Evolutionary conservation across 2,797 vertebrate genomes (phyloP).

Genomic region (Coracias cyanogaster): DNA sequence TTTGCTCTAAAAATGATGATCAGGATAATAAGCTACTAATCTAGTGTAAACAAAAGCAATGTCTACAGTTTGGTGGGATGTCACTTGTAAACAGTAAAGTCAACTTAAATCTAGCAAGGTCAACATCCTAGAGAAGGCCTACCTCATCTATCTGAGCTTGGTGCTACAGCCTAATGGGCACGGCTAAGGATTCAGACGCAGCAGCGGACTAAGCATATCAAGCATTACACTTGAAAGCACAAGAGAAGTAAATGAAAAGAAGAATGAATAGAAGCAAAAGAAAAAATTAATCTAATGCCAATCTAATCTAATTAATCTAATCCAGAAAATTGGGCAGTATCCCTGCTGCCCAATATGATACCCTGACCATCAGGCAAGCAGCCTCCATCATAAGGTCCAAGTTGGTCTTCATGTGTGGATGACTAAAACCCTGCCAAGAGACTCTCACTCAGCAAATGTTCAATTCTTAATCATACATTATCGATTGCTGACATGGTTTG

Average conservation of each 20-base stretch:
- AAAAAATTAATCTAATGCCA: no score
- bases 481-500: neutral
- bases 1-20: neutral
- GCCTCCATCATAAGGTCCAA: neutral
- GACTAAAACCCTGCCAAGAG: neutral
- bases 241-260: neutral
- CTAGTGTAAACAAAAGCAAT: neutral
- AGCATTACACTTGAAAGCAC: neutral
- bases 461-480: neutral
- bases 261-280: no score
- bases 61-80: neutral
- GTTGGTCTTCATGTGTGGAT: neutral
- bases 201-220: fast-evolving
- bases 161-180: neutral
- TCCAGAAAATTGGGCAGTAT: neutral
- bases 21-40: neutral
- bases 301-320: no score
- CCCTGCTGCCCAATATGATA: no score
- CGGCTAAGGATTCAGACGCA: neutral
- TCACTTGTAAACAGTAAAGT: neutral
- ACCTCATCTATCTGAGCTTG: neutral
- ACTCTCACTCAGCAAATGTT: neutral
- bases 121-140: neutral
- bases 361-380: neutral
- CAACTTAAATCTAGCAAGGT: neutral